phyloP scores from a whole-genome alignment of 2,797 vertebrate species.

The Pangasius larnaudii region DNA sequence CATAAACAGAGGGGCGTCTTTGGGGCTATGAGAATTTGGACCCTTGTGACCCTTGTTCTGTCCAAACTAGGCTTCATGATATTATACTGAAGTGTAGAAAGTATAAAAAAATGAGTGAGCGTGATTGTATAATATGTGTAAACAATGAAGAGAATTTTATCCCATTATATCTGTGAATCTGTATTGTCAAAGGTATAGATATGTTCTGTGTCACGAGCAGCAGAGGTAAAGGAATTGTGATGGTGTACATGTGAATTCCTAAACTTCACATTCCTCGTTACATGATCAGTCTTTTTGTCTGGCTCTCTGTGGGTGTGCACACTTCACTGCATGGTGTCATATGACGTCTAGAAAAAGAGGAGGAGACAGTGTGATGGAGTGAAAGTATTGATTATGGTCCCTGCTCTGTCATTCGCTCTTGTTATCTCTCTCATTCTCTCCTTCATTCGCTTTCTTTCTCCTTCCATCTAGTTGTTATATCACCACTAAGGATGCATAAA shows the following conservation, averaged over 20 bases:
- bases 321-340: conserved; percentile 5
- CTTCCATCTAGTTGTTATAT: neutral
- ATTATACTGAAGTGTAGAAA: neutral
- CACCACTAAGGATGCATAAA: neutral
- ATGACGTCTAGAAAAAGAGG: conserved; percentile 30
- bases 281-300: conserved; percentile 19
- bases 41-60: neutral
- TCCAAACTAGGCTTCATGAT: neutral
- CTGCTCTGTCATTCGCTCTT: neutral
- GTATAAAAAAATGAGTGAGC: neutral
- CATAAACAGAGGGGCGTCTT: conserved; percentile 29
- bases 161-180: neutral
- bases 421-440: neutral
- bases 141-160: neutral
- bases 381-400: conserved; percentile 25
- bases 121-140: neutral
- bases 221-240: neutral
- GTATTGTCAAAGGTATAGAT: neutral
- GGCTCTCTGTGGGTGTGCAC: neutral
- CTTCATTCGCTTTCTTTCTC: neutral
- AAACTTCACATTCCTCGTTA: neutral
- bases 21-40: conserved; percentile 50
- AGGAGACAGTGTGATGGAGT: conserved; percentile 16
- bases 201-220: no score
- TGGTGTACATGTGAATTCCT: conserved; percentile 6